A percentile compares a stretch with the other conserved stretches of the same genome.
These are phyloP conservation scores for Ceyx cyanopectus DNA, from an alignment of 2,113 vertebrate species.

Conservation along the genomic window DNA sequence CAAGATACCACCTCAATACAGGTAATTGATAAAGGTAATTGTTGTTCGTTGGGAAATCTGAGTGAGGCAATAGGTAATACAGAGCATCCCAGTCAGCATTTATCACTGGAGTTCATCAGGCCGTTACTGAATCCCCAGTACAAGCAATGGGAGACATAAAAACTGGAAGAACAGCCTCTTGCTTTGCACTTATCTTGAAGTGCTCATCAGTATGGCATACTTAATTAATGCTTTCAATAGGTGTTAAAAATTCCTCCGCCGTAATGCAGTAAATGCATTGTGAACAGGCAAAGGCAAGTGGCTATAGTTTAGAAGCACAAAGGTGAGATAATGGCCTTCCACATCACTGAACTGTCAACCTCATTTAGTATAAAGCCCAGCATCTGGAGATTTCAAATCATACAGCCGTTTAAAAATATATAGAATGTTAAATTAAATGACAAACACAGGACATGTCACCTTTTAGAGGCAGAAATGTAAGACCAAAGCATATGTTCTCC, in stretches of 20 bases:
- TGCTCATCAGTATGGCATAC: constrained; percentile 66
- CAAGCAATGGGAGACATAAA: not conserved
- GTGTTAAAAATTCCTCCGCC: constrained; percentile 84
- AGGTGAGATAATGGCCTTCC: constrained; percentile 91
- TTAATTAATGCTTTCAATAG: constrained; percentile 76
- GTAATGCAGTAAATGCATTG: constrained; percentile 84
- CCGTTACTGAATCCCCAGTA: not conserved
- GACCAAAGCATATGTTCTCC: constrained; percentile 45
- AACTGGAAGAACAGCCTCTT: not conserved
- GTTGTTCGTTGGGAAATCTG: not conserved
- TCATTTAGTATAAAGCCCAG: constrained; percentile 79
- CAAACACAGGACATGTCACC: constrained; percentile 74
- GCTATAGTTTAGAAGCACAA: constrained; percentile 83
- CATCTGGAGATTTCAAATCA: constrained; percentile 77
- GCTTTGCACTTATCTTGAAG: constrained; percentile 75
- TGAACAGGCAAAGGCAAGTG: constrained; percentile 79
- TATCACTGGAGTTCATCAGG: not conserved
- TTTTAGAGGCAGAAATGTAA: constrained; percentile 68
- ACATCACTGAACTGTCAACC: constrained; percentile 85
- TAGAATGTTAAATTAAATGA: constrained; percentile 77
- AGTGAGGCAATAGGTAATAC: not conserved
- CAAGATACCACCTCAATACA: not conserved
- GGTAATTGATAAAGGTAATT: not conserved
- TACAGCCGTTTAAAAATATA: constrained; percentile 78
- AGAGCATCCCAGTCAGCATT: not conserved